Evolutionary conservation across 2,113 vertebrate species (phyloP).

Genomic region (Sinocyclocheilus anophthalmus): DNA sequence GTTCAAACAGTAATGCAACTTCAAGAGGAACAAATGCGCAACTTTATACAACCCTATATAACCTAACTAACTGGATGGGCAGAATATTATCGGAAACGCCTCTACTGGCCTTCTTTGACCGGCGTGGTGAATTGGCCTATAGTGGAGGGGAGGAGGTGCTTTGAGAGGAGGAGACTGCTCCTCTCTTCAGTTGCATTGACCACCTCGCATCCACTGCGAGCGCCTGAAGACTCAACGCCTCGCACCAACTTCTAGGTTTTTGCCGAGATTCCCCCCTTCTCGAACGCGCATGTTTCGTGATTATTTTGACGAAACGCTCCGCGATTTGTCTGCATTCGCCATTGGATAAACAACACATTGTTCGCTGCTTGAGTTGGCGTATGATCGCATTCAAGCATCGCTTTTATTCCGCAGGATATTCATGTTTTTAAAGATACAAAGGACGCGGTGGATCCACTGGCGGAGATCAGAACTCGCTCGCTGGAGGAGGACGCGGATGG

Average conservation of each 20-base stretch:
- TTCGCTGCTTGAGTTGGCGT: neutral
- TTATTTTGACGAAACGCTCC: neutral
- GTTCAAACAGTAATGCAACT: neutral
- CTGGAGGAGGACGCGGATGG: neutral
- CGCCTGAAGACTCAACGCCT: neutral
- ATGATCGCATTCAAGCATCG: neutral
- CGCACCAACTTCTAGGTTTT: slow-evolving; percentile 7
- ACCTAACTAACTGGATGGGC: neutral
- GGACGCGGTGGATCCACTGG: slow-evolving; percentile 17
- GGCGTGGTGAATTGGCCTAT: slow-evolving; percentile 19
- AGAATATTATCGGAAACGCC: neutral
- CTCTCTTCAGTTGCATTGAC: neutral
- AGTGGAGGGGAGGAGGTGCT: slow-evolving; percentile 43
- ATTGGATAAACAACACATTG: neutral
- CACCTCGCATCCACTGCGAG: slow-evolving; percentile 17
- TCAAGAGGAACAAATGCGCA: neutral
- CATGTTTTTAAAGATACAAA: slow-evolving; percentile 19
- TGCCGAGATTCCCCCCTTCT: neutral
- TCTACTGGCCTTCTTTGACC: neutral
- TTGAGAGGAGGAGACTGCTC: slow-evolving; percentile 24
- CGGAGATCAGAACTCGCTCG: neutral
- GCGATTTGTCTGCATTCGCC: neutral
- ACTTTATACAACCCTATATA: neutral
- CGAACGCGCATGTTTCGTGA: neutral
- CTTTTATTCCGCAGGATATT: neutral